A percentile compares a stretch with the other conserved stretches of the same genome.
Evolutionary conservation across 1,140 invertebrate species (phyloP).

Genomic region (Diachasmimorpha longicaudata): DNA sequence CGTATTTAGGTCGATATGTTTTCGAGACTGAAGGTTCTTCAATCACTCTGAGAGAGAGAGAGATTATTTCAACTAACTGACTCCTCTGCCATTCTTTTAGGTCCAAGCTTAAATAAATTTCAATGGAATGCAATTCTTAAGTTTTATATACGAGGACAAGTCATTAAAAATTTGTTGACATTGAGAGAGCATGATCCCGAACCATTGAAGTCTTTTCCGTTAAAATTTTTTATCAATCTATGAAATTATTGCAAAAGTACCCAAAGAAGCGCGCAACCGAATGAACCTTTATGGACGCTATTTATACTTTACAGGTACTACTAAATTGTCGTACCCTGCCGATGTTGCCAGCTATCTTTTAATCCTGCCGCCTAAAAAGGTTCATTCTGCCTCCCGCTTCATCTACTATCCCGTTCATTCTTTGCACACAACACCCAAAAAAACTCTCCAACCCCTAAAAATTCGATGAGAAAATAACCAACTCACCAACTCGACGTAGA

Average conservation of each 20-base stretch:
- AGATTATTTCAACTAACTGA: no score
- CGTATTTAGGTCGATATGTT: no score
- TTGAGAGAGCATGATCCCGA: conserved; percentile 23
- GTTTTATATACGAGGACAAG: neutral
- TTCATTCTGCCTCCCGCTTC: no score
- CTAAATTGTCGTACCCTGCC: no score
- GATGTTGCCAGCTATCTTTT: no score
- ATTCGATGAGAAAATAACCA: neutral
- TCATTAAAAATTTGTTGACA: conserved; percentile 16
- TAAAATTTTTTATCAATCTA: neutral
- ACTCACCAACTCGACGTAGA: conserved; percentile 71
- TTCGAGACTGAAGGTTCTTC: no score
- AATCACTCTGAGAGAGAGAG: no score
- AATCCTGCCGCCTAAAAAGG: no score
- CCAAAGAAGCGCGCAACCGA: neutral
- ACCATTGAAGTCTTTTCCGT: neutral
- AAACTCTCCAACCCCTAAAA: no score
- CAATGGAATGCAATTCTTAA: neutral
- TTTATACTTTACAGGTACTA: neutral
- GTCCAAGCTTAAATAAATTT: no score
- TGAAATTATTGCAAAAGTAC: neutral
- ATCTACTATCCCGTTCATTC: neutral
- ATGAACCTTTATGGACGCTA: neutral
- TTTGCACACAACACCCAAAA: neutral
- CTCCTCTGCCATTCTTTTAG: no score